Base-by-base conservation (phyloP, 2,797 vertebrate species). In the Oreochromis mossambicus region DNA sequence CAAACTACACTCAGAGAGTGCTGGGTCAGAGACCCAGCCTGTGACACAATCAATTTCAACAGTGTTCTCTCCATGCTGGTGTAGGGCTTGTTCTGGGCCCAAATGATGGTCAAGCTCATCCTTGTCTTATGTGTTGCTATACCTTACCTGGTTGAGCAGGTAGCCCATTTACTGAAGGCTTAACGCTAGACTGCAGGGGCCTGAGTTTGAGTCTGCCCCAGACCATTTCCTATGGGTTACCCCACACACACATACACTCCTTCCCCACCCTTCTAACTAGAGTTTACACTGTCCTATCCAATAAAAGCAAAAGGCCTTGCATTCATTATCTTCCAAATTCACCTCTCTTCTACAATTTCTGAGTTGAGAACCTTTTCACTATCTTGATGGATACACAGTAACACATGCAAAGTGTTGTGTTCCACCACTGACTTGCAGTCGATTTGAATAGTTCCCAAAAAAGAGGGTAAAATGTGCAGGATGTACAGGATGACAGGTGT, bases 41-140 rank as follows among this genome's bases (percentile, higher is more conserved):
- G 26, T 26, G 26, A 26, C 26, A 26, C 26, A 26, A 5, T n/a
- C 52, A 17, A 14, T 32, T 15, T 58, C 5, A 32, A 32, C 26
- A 32, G 3, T 19, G 32, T 32, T 58, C 8, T 58, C 5, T 68
- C 2, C 36, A 41, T 63, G 32, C 58, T 63, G 58, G 17, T 36
- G 32, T 36, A 7, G 32, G 58, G 58, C 10, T 63, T 63, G 32
- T 63, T 61, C 29, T 61, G 0, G 29, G 15, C 56, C 6, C 19
- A 34, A 34, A 61, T 61, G 6, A 61, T 61, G 56, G 56, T 36
- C 58, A 36, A 61, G 32, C 32, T 61, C 17, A 61, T 19, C 56
- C 29, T 61, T 34, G 15, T 63, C 17, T 0, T 7, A 61, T 19
- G 15, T 9, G 0, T 11, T 19, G 17, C 29, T 61, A 34, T 1